Evolutionary conservation across 2,888 invertebrate genomes (phyloP).

Genomic region (Coremacera marginata): DNA sequence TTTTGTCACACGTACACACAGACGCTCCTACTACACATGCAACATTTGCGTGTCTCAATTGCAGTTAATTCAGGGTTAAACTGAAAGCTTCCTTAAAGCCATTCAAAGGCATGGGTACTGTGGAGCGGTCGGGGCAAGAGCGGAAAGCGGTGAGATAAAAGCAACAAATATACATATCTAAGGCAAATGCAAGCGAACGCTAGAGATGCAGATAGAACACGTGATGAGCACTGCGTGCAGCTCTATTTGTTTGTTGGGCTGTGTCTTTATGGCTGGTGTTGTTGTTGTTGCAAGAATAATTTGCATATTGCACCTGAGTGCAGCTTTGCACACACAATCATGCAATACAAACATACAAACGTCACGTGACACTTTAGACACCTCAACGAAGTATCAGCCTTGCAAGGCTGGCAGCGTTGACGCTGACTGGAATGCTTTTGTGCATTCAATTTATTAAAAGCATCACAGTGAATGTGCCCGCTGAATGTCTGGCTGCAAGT

Average conservation of each 20-base stretch:
- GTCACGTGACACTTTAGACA: constrained; percentile 24
- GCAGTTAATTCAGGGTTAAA: constrained; percentile 36
- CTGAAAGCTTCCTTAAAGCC: not conserved
- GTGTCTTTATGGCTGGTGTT: not conserved
- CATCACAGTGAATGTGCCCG: not conserved
- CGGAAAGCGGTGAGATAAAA: no score
- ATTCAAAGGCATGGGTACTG: not conserved
- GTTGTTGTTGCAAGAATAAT: not conserved
- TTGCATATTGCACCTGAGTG: not conserved
- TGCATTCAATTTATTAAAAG: not conserved
- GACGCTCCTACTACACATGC: constrained; percentile 22
- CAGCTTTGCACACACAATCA: not conserved
- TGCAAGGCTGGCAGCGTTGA: not conserved
- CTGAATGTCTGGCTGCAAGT: constrained; percentile 17
- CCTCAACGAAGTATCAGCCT: not conserved
- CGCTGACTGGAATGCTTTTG: not conserved
- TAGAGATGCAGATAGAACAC: no score
- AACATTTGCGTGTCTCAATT: not conserved
- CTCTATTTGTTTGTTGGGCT: not conserved
- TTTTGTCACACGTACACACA: constrained; percentile 27
- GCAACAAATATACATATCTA: no score
- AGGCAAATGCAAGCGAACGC: no score
- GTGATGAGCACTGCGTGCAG: not conserved
- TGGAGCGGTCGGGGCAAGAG: not conserved
- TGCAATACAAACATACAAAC: not conserved